phyloP scores from a whole-genome alignment of 2,888 invertebrate genomes.

The Sisyra nigra region DNA sequence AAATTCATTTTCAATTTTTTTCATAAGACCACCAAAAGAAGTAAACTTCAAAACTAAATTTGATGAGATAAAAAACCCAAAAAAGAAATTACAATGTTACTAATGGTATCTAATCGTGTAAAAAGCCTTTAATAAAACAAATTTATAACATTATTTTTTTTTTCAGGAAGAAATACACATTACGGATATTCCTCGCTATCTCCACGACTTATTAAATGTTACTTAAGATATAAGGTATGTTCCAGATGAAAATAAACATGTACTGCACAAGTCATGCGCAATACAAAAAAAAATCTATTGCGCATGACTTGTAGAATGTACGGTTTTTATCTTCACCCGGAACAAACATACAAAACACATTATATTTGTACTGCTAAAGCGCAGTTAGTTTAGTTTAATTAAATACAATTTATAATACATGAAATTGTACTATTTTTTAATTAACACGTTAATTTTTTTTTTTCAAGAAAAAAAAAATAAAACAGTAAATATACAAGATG shows the following conservation, averaged over 20 bases:
- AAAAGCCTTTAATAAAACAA: not conserved
- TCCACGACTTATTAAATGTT: conserved; percentile 33
- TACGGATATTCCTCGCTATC: conserved; percentile 42
- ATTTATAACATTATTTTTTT: conserved; percentile 10
- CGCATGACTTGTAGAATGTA: too few relatives aligned
- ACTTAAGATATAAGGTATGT: conserved; percentile 15
- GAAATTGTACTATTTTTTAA: not conserved
- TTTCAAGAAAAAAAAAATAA: not conserved
- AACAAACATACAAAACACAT: not conserved
- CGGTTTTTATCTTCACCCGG: too few relatives aligned
- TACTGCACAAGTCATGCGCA: too few relatives aligned
- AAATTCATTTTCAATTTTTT: too few relatives aligned
- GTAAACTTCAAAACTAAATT: too few relatives aligned
- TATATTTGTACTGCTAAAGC: too few relatives aligned
- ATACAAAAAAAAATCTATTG: too few relatives aligned
- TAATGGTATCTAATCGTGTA: not conserved
- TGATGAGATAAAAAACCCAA: too few relatives aligned
- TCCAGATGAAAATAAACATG: not conserved
- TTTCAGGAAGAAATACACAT: conserved; percentile 56
- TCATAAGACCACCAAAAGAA: too few relatives aligned
- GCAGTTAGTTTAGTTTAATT: not conserved
- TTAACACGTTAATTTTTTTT: not conserved
- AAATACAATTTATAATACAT: not conserved
- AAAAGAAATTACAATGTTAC: too few relatives aligned
- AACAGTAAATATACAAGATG: too few relatives aligned